Evolutionary conservation across 1,140 invertebrate species (phyloP).

Genomic region (Drosophila auraria): DNA sequence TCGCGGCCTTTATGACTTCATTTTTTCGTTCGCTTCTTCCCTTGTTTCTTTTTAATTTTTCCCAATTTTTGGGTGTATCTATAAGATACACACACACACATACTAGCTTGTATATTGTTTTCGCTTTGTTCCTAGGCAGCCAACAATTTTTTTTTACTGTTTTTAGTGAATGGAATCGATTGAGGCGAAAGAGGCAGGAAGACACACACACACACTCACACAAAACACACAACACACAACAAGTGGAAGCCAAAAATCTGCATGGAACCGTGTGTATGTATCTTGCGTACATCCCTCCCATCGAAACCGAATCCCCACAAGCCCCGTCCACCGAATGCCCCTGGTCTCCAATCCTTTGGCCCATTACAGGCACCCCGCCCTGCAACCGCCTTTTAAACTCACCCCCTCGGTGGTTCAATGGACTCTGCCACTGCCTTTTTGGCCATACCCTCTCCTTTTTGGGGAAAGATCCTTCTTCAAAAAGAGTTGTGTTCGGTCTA

Average conservation of each 20-base stretch:
- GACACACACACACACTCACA: constrained; percentile 6
- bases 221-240: constrained; percentile 35
- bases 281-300: constrained; percentile 8
- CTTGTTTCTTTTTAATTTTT: constrained; percentile 28
- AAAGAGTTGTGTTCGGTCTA: background rate
- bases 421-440: constrained; percentile 46
- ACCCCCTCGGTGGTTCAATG: constrained; percentile 53
- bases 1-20: constrained; percentile 38
- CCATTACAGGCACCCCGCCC: constrained; percentile 18
- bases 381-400: constrained; percentile 16
- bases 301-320: background rate
- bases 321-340: background rate
- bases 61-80: constrained; percentile 45
- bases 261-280: constrained; percentile 21
- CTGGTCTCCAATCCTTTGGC: constrained; percentile 20
- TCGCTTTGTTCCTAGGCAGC: constrained; percentile 50
- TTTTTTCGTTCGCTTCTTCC: constrained; percentile 23
- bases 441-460: constrained; percentile 16
- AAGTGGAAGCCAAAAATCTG: constrained; percentile 66
- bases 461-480: background rate
- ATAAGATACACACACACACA: constrained; percentile 29
- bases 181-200: constrained; percentile 23
- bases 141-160: constrained; percentile 16
- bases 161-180: constrained; percentile 51
- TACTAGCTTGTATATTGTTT: constrained; percentile 37